Percentiles rank a stretch among this genome's conserved stretches.
Evolutionary conservation across 2,888 invertebrate genomes (phyloP).

Genomic region (Argyresthia goedartella): DNA sequence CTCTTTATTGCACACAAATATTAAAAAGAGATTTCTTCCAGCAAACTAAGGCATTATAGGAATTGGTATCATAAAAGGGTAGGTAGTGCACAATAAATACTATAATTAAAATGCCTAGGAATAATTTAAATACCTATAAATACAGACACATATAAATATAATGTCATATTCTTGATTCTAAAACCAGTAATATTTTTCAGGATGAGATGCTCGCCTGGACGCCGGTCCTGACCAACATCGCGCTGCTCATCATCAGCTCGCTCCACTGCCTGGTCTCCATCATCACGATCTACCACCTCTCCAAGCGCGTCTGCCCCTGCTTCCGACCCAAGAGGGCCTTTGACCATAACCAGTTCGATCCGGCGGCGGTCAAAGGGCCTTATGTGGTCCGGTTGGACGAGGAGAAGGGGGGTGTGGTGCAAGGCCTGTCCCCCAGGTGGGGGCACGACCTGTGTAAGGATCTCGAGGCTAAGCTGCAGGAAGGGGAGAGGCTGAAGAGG

Average conservation of each 20-base stretch:
- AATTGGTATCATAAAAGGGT: too few species aligned
- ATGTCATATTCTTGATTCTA: too few species aligned
- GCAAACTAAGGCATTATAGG: too few species aligned
- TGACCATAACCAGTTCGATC: constrained; percentile 67
- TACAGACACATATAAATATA: too few species aligned
- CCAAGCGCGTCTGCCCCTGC: constrained; percentile 69
- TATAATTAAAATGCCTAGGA: too few species aligned
- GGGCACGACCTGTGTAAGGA: constrained; percentile 48
- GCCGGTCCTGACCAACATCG: constrained; percentile 73
- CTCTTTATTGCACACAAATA: too few species aligned
- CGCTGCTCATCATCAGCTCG: constrained; percentile 69
- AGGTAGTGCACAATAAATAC: too few species aligned
- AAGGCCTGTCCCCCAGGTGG: constrained; percentile 25
- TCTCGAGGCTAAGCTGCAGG: constrained; percentile 50
- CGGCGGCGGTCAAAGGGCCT: constrained; percentile 31
- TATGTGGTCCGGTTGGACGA: constrained; percentile 43
- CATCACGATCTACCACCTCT: constrained; percentile 63
- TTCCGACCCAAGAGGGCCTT: constrained; percentile 57
- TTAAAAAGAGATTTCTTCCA: too few species aligned
- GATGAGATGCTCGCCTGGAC: constrained; percentile 71
- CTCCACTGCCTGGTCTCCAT: constrained; percentile 70
- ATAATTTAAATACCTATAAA: too few species aligned
- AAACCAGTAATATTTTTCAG: constrained; percentile 18
- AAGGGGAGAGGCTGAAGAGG: constrained; percentile 40
- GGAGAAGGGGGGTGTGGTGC: constrained; percentile 35